Conservation (phyloP, 2,113 vertebrate species). For the Hydrolagus affinis region DNA sequence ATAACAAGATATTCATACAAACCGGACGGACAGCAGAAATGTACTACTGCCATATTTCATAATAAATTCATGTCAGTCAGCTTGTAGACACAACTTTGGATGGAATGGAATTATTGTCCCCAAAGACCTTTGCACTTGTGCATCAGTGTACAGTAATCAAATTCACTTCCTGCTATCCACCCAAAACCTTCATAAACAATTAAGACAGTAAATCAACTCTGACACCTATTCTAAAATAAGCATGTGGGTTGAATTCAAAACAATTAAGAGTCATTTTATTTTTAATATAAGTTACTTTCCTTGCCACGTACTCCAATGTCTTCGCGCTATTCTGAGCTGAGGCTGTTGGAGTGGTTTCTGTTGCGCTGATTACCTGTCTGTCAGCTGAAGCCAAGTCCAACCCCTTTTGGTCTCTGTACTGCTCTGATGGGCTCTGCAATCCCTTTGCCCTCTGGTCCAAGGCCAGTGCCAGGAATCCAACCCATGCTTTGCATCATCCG, state of each 20-base stretch:
- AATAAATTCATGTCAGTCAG: conserved; percentile 19
- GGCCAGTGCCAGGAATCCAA: conserved; percentile 83
- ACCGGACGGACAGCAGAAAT: not conserved
- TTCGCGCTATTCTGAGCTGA: not conserved
- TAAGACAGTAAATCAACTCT: conserved; percentile 24
- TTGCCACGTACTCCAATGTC: not conserved
- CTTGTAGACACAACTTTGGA: conserved; percentile 18
- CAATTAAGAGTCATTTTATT: not conserved
- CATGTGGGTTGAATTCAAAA: conserved; percentile 28
- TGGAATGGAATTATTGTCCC: conserved; percentile 14
- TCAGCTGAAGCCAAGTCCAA: conserved; percentile 88
- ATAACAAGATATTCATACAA: conserved; percentile 6
- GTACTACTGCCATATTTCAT: conserved; percentile 8
- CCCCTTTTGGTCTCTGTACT: conserved; percentile 82
- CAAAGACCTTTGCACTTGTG: conserved; percentile 27
- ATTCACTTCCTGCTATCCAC: conserved; percentile 27
- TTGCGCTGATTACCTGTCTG: conserved; percentile 34
- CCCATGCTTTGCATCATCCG: conserved; percentile 95
- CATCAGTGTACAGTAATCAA: conserved; percentile 23
- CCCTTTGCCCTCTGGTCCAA: conserved; percentile 84
- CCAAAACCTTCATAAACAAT: conserved; percentile 17
- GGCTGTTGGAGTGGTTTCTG: not conserved
- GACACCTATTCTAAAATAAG: conserved; percentile 15
- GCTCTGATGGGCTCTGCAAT: conserved; percentile 83
- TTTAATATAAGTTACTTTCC: not conserved